A percentile compares a stretch with the other conserved stretches of the same genome.
Evolutionary conservation across 2,797 vertebrate species (phyloP).

Genomic region (Artibeus jamaicensis): DNA sequence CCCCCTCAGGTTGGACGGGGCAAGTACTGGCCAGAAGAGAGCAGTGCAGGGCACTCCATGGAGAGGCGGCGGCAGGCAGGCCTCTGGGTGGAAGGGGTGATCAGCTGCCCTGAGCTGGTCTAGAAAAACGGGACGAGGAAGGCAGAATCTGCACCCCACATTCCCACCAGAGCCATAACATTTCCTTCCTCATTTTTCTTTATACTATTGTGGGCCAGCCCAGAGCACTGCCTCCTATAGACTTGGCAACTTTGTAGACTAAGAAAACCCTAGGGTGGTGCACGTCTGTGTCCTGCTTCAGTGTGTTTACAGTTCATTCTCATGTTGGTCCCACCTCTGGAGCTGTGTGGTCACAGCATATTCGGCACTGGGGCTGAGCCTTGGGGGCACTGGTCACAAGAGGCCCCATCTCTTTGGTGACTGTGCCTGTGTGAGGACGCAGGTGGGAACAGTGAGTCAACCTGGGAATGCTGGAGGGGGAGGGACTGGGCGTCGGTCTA

Average conservation of each 20-base stretch:
- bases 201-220: background rate
- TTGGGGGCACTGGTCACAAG: background rate
- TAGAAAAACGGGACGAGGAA: rapidly evolving
- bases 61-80: background rate
- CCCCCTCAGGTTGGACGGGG: background rate
- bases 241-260: background rate
- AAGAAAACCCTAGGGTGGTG: background rate
- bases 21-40: background rate
- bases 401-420: background rate
- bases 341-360: background rate
- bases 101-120: background rate
- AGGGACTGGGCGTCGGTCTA: background rate
- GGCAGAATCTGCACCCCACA: background rate
- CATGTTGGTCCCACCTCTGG: background rate
- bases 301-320: background rate
- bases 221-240: background rate
- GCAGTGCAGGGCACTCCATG: no score
- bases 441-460: background rate
- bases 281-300: rapidly evolving
- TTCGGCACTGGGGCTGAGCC: background rate
- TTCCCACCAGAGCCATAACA: background rate
- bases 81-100: background rate
- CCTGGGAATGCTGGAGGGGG: background rate
- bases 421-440: background rate
- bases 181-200: background rate